Conservation (phyloP, 2,888 invertebrate species). For the Drosophila tripunctata region DNA sequence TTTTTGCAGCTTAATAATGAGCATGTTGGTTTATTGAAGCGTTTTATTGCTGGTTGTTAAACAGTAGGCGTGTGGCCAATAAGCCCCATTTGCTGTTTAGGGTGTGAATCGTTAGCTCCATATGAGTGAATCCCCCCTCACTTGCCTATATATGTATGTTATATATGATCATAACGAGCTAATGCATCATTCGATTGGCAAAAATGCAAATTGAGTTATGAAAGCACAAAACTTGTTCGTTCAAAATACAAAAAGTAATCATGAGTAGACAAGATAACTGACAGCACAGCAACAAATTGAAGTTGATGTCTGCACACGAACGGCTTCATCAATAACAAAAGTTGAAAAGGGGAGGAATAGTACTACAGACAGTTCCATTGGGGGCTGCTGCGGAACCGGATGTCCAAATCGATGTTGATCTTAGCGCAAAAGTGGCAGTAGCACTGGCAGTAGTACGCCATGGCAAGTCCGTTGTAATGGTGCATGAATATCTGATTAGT, state of each 20-base stretch:
- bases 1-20: constrained; percentile 81
- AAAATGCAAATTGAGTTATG: constrained; percentile 55
- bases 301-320: constrained; percentile 52
- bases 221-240: constrained; percentile 14
- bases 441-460: constrained; percentile 7
- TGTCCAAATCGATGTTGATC: constrained; percentile 15
- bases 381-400: constrained; percentile 40
- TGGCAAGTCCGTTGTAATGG: constrained; percentile 59
- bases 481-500: constrained; percentile 76
- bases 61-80: constrained; percentile 53
- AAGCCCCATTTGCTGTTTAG: constrained; percentile 26
- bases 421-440: neutral
- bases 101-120: constrained; percentile 45
- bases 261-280: constrained; percentile 49
- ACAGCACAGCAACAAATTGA: constrained; percentile 66
- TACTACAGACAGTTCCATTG: constrained; percentile 11
- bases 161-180: constrained; percentile 49
- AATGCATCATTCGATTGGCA: constrained; percentile 58
- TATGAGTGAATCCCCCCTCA: neutral
- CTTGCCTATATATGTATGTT: neutral
- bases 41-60: constrained; percentile 62
- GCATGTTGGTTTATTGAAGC: constrained; percentile 69
- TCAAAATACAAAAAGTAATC: constrained; percentile 40
- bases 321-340: constrained; percentile 36
- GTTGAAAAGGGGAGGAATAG: neutral